Evolutionary conservation across 1,140 invertebrate genomes (phyloP).

Genomic region (Cecropterus lyciades): DNA sequence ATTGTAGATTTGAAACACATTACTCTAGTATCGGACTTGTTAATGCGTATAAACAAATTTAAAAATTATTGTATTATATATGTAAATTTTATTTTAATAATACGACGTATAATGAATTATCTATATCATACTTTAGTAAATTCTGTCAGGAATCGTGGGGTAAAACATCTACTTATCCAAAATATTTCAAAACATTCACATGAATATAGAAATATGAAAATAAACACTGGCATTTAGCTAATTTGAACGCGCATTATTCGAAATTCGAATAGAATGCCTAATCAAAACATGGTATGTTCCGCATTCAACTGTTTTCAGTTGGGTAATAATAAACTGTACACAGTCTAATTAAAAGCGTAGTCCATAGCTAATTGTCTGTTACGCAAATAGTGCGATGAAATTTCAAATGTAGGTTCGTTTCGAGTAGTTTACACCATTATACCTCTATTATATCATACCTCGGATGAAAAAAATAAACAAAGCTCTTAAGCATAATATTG

Average conservation of each 20-base stretch:
- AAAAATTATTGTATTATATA: too few relatives aligned
- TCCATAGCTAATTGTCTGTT: slow-evolving; percentile 35
- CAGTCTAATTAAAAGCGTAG: slow-evolving; percentile 32
- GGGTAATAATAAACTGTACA: slow-evolving; percentile 31
- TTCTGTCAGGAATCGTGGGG: too few relatives aligned
- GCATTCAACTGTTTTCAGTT: slow-evolving; percentile 29
- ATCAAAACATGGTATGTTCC: slow-evolving; percentile 12
- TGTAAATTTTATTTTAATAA: too few relatives aligned
- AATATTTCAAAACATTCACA: not conserved
- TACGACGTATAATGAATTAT: too few relatives aligned
- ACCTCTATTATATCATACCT: not conserved
- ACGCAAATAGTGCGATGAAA: slow-evolving; percentile 27
- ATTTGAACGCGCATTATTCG: slow-evolving; percentile 1
- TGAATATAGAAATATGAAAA: not conserved
- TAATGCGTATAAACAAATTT: too few relatives aligned
- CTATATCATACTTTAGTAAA: too few relatives aligned
- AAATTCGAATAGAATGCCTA: slow-evolving; percentile 6
- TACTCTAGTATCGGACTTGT: too few relatives aligned
- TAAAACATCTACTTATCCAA: too few relatives aligned
- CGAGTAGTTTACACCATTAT: slow-evolving; percentile 4
- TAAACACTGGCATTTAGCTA: not conserved
- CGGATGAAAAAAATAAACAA: too few relatives aligned
- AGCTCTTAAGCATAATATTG: too few relatives aligned
- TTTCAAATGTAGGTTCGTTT: slow-evolving; percentile 26
- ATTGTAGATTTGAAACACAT: not conserved